Evolutionary conservation across 1,140 invertebrate species (phyloP), one percentile per base, ranked within the genome.

Genomic region (Drosophila orena): DNA sequence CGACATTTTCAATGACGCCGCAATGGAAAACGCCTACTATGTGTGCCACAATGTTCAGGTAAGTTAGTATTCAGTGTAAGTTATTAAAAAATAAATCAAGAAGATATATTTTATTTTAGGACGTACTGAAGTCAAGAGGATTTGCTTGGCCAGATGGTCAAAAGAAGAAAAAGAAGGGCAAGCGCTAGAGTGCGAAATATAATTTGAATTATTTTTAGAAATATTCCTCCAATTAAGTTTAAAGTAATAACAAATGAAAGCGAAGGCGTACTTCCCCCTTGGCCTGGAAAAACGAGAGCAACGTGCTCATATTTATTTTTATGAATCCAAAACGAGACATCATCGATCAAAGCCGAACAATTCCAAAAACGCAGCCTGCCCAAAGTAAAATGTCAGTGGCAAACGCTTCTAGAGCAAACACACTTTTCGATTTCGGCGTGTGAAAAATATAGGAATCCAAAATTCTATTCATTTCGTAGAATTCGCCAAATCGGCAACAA

Each of bases 11-110:
- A 97, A 96, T 56, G 96, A 97, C 74, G 95, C 95, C n/a, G 96
- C 96, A 0, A 97, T 97, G 95, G 95, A 97, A 73, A 97, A 97
- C 85, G 96, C 97, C 4, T 97, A 97, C 90, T 96, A 96, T 81
- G 96, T 96, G 2, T 97, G 97, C 81, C 97, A 98, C 77, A 97
- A 97, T 92, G 95, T 97, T 1, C 97, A 97, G 93, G 97, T 97
- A 30, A 38, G 57, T 35, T n/a, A 8, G 10, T 1, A 8, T 1
- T 35, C 6, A 12, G 11, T 22, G 5, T 14, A 8, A 24, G 20
- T 10, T 2, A 17, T 7, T 15, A 6, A 10, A 47, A 14, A 37
- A 46, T 14, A 11, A 11, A 30, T 22, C 4, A 53, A 35, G 20
- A 4, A n/a, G 22, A 37, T 22, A 43, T 37, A 8, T 14, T 10